Conservation (phyloP, 2,113 vertebrate species). For the Thamnaconus septentrionalis region DNA sequence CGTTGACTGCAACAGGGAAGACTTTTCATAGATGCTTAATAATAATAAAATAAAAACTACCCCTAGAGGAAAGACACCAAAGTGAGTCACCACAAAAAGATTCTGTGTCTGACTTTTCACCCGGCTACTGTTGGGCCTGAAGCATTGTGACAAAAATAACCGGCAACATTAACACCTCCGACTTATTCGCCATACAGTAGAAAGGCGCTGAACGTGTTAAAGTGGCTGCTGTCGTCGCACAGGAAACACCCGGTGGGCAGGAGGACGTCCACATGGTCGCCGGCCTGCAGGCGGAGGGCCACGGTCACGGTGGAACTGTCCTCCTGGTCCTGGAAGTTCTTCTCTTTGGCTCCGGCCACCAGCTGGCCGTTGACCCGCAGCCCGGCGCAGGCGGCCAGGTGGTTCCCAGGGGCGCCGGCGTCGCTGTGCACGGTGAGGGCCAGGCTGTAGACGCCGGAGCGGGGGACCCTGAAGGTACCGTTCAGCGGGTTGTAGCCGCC, state of each 20-base stretch:
- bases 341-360: not conserved
- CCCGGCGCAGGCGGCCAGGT: constrained; percentile 38
- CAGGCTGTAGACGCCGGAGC: constrained; percentile 71
- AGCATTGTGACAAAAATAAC: no score
- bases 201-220: constrained; percentile 75
- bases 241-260: constrained; percentile 53
- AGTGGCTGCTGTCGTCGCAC: constrained; percentile 62
- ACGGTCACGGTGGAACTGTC: constrained; percentile 61
- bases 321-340: constrained; percentile 21
- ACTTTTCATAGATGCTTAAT: no score
- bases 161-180: not conserved
- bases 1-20: no score
- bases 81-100: no score
- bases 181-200: constrained; percentile 64
- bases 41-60: no score
- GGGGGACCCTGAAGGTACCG: constrained; percentile 63
- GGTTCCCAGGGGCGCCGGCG: not conserved
- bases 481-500: constrained; percentile 35
- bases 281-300: constrained; percentile 43
- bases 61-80: no score
- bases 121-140: no score
- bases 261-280: constrained; percentile 52
- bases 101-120: no score
- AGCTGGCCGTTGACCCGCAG: constrained; percentile 53
- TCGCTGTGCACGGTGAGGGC: constrained; percentile 66